These are phyloP conservation scores for Charina bottae DNA, from an alignment of 2,113 vertebrate genomes.

Conservation along the genomic window DNA sequence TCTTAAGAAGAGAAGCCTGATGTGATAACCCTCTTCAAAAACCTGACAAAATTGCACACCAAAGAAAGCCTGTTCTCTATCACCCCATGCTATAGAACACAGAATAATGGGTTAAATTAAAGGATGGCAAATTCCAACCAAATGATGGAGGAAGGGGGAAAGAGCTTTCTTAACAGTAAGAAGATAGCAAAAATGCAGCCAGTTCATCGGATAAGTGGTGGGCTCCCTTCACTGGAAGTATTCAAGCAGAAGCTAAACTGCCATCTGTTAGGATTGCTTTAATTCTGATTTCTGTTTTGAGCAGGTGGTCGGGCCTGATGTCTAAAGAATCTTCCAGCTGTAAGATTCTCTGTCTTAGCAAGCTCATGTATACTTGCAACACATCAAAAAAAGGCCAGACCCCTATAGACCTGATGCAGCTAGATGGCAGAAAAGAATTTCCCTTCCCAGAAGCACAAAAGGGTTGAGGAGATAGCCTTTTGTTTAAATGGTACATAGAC, in stretches of 20 bases:
- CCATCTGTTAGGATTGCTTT: not conserved
- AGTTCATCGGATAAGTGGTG: not conserved
- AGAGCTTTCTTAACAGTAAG: not conserved
- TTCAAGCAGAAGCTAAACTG: not conserved
- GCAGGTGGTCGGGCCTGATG: not conserved
- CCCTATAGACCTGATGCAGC: not conserved
- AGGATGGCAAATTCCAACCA: not conserved
- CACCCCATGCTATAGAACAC: not conserved
- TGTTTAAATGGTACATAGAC: not conserved
- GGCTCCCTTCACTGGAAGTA: not conserved
- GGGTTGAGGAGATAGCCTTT: not conserved
- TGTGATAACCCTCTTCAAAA: not conserved
- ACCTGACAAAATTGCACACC: not conserved
- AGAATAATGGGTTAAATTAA: not conserved
- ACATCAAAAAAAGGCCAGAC: constrained; percentile 27
- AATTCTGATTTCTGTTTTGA: not conserved
- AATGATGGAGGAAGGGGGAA: not conserved
- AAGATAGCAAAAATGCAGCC: not conserved
- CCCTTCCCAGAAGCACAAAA: not conserved
- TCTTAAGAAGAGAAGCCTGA: too few relatives aligned
- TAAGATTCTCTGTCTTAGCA: not conserved
- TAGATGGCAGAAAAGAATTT: not conserved
- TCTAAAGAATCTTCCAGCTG: not conserved
- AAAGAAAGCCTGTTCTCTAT: not conserved
- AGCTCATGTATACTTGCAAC: constrained; percentile 10